These are phyloP conservation scores for Pedionomus torquatus DNA, from an alignment of 2,113 vertebrate genomes.

Conservation along the genomic window DNA sequence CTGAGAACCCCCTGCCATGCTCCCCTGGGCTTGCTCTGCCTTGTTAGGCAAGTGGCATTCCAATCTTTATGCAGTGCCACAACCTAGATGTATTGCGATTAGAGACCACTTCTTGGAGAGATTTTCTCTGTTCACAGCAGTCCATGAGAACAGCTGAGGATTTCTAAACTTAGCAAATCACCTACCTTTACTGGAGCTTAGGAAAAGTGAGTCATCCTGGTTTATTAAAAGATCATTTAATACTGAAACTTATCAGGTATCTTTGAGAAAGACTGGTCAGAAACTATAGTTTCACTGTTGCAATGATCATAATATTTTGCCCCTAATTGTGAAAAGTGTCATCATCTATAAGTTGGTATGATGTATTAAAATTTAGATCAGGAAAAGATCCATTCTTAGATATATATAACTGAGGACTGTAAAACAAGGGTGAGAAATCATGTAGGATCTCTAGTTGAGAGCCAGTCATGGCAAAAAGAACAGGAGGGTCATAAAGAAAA, in stretches of 20 bases:
- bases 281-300: not conserved
- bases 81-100: not conserved
- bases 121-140: not conserved
- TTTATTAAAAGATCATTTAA: not conserved
- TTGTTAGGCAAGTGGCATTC: not conserved
- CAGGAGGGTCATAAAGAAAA: not conserved
- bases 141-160: not conserved
- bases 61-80: not conserved
- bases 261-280: not conserved
- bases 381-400: not conserved
- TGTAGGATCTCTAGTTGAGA: not conserved
- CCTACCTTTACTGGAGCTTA: not conserved
- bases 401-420: not conserved
- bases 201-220: not conserved
- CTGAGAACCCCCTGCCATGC: not conserved
- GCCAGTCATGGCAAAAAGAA: not conserved
- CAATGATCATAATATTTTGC: not conserved
- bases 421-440: not conserved
- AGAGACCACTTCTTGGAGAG: not conserved
- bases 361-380: not conserved
- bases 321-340: not conserved
- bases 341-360: not conserved
- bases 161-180: slow-evolving; percentile 25
- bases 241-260: not conserved
- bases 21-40: not conserved